phyloP scores from a whole-genome alignment of 2,888 invertebrate genomes.

The Platerodrilus igneus region DNA sequence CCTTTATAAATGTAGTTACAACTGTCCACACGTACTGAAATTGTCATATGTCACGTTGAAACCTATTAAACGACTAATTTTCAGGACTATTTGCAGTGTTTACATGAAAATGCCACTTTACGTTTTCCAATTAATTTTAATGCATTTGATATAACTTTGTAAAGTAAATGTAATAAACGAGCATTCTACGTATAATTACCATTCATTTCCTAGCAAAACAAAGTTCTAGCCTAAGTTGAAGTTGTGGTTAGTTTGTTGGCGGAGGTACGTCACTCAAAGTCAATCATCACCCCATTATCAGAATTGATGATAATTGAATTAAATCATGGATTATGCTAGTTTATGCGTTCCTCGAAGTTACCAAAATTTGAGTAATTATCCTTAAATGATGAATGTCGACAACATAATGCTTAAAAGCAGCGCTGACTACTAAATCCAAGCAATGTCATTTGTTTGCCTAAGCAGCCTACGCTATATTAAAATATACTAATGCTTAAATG shows the following conservation, averaged over 20 bases:
- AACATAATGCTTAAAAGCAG: too few relatives aligned
- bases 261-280: constrained; percentile 31
- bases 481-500: too few relatives aligned
- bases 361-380: too few relatives aligned
- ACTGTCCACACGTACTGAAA: constrained; percentile 14
- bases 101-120: not conserved
- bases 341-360: too few relatives aligned
- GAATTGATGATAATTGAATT: constrained; percentile 32
- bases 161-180: too few relatives aligned
- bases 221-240: constrained; percentile 21
- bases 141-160: too few relatives aligned
- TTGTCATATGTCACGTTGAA: constrained; percentile 23
- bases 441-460: too few relatives aligned
- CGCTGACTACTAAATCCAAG: too few relatives aligned
- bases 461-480: too few relatives aligned
- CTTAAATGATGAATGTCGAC: too few relatives aligned
- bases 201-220: constrained; percentile 20
- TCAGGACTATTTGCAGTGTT: not conserved
- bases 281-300: constrained; percentile 29
- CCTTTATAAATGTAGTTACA: constrained; percentile 16
- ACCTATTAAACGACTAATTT: constrained; percentile 22
- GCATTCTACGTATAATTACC: constrained; percentile 20
- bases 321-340: too few relatives aligned
- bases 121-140: not conserved
- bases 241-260: constrained; percentile 24